Percentiles rank a stretch among this genome's conserved stretches.
Evolutionary conservation across 64 coral and sea anemone species (phyloP).

Genomic region (Cladopsammia gracilis): DNA sequence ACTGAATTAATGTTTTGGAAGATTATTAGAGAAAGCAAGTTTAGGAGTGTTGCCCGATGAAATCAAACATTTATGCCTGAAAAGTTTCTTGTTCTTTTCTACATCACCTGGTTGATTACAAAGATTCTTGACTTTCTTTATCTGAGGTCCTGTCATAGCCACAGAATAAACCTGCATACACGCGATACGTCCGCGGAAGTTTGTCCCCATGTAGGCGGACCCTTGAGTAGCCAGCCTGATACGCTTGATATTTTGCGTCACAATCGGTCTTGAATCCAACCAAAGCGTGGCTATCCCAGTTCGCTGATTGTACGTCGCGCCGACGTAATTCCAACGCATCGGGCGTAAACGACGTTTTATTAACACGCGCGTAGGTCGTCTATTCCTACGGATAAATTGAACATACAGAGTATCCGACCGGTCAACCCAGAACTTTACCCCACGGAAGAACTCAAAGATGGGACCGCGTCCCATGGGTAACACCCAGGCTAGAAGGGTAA

Average conservation of each 20-base stretch:
- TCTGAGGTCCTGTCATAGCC: constrained; percentile 71
- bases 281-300: constrained; percentile 76
- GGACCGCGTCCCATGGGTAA: constrained; percentile 44
- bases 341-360: constrained; percentile 48
- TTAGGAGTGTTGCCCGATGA: neutral
- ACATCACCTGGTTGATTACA: constrained; percentile 83
- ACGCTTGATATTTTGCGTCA: constrained; percentile 46
- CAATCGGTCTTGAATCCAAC: constrained; percentile 61
- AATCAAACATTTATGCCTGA: neutral
- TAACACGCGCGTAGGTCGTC: constrained; percentile 30
- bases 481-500: constrained; percentile 72
- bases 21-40: too few relatives aligned
- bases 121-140: constrained; percentile 78
- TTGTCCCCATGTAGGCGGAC: constrained; percentile 65
- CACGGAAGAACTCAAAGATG: constrained; percentile 62
- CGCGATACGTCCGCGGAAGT: constrained; percentile 71
- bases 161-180: constrained; percentile 87
- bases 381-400: constrained; percentile 55
- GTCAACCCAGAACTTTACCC: constrained; percentile 53
- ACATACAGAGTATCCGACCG: constrained; percentile 76
- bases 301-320: constrained; percentile 70
- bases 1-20: too few relatives aligned
- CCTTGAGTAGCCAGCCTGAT: constrained; percentile 65
- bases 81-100: neutral
- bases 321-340: constrained; percentile 83